These are phyloP conservation scores for Hirundichthys speculiger DNA, from an alignment of 2,113 vertebrate species.

Conservation along the genomic window DNA sequence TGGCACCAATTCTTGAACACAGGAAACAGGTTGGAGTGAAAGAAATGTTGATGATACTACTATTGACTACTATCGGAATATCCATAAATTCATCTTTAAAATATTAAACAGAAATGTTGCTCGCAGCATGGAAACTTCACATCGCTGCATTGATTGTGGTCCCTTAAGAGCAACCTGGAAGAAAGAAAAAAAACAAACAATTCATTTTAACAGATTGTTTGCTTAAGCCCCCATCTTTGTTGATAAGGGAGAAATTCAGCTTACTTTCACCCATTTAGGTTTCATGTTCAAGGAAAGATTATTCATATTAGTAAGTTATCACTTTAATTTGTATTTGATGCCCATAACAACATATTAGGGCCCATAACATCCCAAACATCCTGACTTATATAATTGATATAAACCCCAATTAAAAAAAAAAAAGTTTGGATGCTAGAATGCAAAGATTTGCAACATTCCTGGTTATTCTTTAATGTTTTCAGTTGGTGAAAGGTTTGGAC, in stretches of 20 bases:
- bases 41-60: slow-evolving; percentile 10
- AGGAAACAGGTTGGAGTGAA: slow-evolving; percentile 16
- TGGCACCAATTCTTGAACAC: slow-evolving; percentile 41
- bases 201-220: slow-evolving; percentile 15
- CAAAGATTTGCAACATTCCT: too few species aligned
- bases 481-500: too few species aligned
- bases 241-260: background rate
- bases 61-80: slow-evolving; percentile 36
- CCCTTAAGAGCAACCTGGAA: slow-evolving; percentile 58
- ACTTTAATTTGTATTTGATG: too few species aligned
- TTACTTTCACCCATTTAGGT: background rate
- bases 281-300: background rate
- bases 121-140: slow-evolving; percentile 33
- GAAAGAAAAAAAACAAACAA: slow-evolving; percentile 6
- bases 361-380: too few species aligned
- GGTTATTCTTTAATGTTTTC: too few species aligned
- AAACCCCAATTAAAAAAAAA: too few species aligned
- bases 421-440: too few species aligned
- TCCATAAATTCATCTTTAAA: slow-evolving; percentile 19
- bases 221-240: background rate
- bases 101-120: slow-evolving; percentile 12
- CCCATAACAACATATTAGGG: too few species aligned
- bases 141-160: slow-evolving; percentile 56
- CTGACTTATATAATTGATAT: too few species aligned
- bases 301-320: too few species aligned